phyloP scores from a whole-genome alignment of 2,888 invertebrate species.

The Lasioglossum morio region DNA sequence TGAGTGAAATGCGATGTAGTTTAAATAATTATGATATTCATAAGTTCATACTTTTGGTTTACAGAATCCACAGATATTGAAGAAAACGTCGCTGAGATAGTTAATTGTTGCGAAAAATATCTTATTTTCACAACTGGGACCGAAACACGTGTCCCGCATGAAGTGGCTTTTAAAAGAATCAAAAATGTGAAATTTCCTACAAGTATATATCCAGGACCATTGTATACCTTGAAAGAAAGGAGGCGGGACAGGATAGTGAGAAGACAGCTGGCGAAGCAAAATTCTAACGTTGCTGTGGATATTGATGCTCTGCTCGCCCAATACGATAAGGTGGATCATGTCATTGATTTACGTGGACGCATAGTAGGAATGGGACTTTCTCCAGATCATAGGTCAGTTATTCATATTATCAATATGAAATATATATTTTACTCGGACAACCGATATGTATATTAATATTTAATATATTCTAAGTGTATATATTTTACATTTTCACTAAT shows the following conservation, averaged over 20 bases:
- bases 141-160: conserved; percentile 92
- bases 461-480: background rate
- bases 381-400: conserved; percentile 88
- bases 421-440: background rate
- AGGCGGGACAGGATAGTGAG: conserved; percentile 85
- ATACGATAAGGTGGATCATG: conserved; percentile 91
- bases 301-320: conserved; percentile 89
- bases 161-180: conserved; percentile 92
- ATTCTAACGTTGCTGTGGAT: conserved; percentile 87
- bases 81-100: conserved; percentile 84
- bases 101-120: conserved; percentile 88
- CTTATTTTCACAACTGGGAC: conserved; percentile 94
- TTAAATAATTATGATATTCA: background rate
- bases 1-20: conserved; percentile 58
- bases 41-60: background rate
- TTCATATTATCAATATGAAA: background rate
- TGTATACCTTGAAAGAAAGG: conserved; percentile 88
- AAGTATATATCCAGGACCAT: conserved; percentile 89
- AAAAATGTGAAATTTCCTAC: conserved; percentile 89
- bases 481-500: background rate
- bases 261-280: conserved; percentile 86
- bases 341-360: conserved; percentile 93
- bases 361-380: conserved; percentile 95
- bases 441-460: no score
- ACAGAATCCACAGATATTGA: conserved; percentile 77